phyloP scores from a whole-genome alignment of 2,888 invertebrate species.

The Timema podura region DNA sequence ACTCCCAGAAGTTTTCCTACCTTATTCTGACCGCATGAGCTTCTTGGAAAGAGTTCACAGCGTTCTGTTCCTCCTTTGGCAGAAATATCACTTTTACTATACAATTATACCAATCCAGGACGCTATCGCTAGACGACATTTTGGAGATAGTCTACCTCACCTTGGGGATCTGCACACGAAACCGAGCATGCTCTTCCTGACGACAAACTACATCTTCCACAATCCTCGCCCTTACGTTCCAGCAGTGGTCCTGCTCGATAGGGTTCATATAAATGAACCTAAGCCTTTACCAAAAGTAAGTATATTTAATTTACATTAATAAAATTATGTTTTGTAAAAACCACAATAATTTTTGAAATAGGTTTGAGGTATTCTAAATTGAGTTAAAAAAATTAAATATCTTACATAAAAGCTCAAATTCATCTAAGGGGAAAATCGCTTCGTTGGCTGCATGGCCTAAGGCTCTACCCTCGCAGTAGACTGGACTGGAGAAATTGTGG shows the following conservation, averaged over 20 bases:
- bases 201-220: not conserved
- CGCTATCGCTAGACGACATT: conserved; percentile 21
- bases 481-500: too few species aligned
- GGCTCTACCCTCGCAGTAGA: too few species aligned
- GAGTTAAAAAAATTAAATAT: too few species aligned
- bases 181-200: conserved; percentile 3
- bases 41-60: conserved; percentile 38
- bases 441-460: too few species aligned
- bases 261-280: not conserved
- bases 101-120: conserved; percentile 21
- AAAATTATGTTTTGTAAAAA: too few species aligned
- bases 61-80: conserved; percentile 21
- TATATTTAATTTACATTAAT: not conserved
- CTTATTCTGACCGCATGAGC: conserved; percentile 34
- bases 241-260: not conserved
- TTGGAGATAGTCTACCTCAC: conserved; percentile 17
- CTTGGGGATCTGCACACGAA: conserved; percentile 21
- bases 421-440: too few species aligned
- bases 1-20: conserved; percentile 40
- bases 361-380: too few species aligned
- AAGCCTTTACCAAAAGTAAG: too few species aligned
- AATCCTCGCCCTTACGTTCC: not conserved
- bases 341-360: too few species aligned
- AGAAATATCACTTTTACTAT: conserved; percentile 7
- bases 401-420: too few species aligned